phyloP scores from a whole-genome alignment of 2,888 invertebrate genomes.

The Alloscopus bannaensis region DNA sequence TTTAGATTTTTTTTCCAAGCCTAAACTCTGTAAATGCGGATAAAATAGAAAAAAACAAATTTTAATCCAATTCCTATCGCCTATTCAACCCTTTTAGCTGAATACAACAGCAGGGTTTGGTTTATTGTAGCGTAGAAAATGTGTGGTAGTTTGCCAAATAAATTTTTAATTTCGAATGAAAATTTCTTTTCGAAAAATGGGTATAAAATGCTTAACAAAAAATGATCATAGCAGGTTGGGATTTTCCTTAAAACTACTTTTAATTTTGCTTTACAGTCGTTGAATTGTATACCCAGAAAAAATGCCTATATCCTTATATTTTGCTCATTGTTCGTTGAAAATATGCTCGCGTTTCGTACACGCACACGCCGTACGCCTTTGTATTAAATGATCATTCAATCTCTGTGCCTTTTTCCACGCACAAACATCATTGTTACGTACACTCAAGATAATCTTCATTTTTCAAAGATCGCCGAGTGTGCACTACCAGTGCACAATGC shows the following conservation, averaged over 20 bases:
- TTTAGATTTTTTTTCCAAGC: neutral
- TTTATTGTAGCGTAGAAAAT: slow-evolving; percentile 32
- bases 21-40: too few relatives aligned
- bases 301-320: slow-evolving; percentile 7
- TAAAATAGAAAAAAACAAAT: too few relatives aligned
- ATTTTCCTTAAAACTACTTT: too few relatives aligned
- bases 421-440: slow-evolving; percentile 29
- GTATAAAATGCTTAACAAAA: too few relatives aligned
- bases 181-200: too few relatives aligned
- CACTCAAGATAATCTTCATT: slow-evolving; percentile 35
- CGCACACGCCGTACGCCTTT: slow-evolving; percentile 7
- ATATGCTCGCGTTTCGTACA: neutral
- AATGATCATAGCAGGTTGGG: too few relatives aligned
- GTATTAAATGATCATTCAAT: slow-evolving; percentile 20
- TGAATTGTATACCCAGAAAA: too few relatives aligned
- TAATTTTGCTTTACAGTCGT: too few relatives aligned
- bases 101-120: too few relatives aligned
- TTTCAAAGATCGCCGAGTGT: slow-evolving; percentile 20
- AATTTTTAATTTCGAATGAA: slow-evolving; percentile 11
- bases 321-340: neutral
- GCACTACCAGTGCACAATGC: too few relatives aligned
- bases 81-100: too few relatives aligned
- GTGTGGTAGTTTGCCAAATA: slow-evolving; percentile 19
- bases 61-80: too few relatives aligned
- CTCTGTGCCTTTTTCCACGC: slow-evolving; percentile 2